Evolutionary conservation across 2,797 vertebrate genomes (phyloP).

Genomic region (Anniella stebbinsi): DNA sequence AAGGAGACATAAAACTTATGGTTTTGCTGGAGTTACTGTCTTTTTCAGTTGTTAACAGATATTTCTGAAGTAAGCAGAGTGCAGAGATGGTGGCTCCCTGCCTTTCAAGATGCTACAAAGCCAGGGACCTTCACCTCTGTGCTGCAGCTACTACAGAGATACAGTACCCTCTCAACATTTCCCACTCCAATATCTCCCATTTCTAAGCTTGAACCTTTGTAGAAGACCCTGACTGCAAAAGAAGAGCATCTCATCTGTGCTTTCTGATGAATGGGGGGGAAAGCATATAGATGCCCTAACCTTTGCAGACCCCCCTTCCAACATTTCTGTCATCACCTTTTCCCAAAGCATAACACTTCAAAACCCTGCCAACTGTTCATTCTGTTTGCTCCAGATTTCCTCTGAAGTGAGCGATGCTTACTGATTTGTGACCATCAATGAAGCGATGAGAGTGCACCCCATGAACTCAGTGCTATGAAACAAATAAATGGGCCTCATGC

Average conservation of each 20-base stretch:
- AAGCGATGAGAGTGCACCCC: not conserved
- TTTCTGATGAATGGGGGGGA: not conserved
- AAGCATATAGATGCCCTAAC: not conserved
- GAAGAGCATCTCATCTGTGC: not conserved
- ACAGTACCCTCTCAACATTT: not conserved
- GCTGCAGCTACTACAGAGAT: not conserved
- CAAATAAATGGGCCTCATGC: not conserved
- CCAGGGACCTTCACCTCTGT: not conserved
- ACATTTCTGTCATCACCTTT: not conserved
- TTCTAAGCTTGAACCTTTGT: not conserved
- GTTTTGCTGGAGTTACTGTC: not conserved
- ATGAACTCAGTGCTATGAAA: not conserved
- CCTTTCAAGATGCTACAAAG: not conserved
- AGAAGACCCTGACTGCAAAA: not conserved
- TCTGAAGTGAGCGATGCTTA: not conserved
- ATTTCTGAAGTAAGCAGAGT: not conserved
- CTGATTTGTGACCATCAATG: not conserved
- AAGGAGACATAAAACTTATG: not conserved
- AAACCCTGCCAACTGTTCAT: not conserved
- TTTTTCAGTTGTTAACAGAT: not conserved
- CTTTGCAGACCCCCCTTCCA: not conserved
- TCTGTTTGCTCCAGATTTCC: not conserved
- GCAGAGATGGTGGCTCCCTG: not conserved
- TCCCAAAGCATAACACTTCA: not conserved
- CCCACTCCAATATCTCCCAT: not conserved